phyloP scores from a whole-genome alignment of 2,888 invertebrate genomes.

The Pollenia griseotomentosa region DNA sequence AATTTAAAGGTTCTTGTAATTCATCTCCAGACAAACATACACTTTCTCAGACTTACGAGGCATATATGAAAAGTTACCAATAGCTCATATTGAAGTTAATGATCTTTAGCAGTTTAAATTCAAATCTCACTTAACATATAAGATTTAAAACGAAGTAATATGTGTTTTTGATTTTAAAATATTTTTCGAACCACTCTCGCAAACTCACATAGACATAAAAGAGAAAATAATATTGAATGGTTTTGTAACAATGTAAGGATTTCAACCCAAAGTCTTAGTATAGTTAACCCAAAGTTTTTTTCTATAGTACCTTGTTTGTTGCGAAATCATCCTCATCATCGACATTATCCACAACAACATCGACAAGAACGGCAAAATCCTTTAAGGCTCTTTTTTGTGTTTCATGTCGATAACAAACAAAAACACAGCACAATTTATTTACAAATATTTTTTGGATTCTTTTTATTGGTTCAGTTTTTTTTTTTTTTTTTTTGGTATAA shows the following conservation, averaged over 20 bases:
- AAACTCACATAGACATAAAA: background rate
- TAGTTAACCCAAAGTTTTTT: conserved; percentile 45
- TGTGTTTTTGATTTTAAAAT: background rate
- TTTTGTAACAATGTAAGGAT: conserved; percentile 33
- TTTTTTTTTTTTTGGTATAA: conserved; percentile 9
- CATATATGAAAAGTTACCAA: background rate
- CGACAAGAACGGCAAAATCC: conserved; percentile 63
- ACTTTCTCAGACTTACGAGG: background rate
- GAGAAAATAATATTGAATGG: background rate
- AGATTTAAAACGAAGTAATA: no score
- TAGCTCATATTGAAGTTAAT: no score
- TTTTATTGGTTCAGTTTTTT: conserved; percentile 1
- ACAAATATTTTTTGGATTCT: conserved; percentile 50
- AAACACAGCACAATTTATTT: conserved; percentile 48
- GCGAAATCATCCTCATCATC: conserved; percentile 47
- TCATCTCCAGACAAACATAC: background rate
- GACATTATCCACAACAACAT: conserved; percentile 34
- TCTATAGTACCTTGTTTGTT: conserved; percentile 27
- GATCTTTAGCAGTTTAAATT: no score
- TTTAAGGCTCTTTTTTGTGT: conserved; percentile 71
- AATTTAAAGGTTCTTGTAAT: conserved; percentile 42
- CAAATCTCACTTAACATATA: no score
- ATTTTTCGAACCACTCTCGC: background rate
- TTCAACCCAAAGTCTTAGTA: conserved; percentile 27
- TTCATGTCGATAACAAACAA: conserved; percentile 36